phyloP scores from a whole-genome alignment of 2,113 vertebrate genomes.

The Aegotheles bennettii region DNA sequence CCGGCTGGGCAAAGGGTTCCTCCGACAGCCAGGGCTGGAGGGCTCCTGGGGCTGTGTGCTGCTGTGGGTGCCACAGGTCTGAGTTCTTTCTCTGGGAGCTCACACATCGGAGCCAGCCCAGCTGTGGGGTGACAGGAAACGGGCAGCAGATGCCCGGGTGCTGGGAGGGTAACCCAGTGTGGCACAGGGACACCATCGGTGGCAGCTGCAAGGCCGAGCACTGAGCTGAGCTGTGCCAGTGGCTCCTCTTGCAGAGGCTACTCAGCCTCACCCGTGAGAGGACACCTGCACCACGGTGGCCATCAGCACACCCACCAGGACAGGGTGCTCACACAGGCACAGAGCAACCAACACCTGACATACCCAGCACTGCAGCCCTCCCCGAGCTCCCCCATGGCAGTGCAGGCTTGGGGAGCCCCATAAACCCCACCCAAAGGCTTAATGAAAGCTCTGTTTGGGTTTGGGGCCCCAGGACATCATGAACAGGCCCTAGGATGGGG shows the following conservation, averaged over 20 bases:
- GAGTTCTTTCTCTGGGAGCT: not conserved
- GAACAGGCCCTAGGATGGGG: not conserved
- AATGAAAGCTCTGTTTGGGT: not conserved
- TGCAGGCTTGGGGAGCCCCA: not conserved
- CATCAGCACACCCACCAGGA: too few species aligned
- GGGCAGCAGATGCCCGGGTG: not conserved
- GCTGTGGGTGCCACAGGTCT: not conserved
- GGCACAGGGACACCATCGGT: too few species aligned
- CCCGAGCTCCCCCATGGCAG: not conserved
- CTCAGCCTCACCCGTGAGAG: not conserved
- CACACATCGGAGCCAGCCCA: rapidly evolving
- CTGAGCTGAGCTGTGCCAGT: not conserved
- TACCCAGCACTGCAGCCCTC: not conserved
- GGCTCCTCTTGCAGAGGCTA: not conserved
- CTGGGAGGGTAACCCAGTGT: rapidly evolving
- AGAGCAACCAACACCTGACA: not conserved
- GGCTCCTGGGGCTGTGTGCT: rapidly evolving
- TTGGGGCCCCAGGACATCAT: not conserved
- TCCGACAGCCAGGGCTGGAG: not conserved
- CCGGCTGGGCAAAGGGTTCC: not conserved
- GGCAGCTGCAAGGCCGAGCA: not conserved
- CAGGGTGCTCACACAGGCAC: not conserved
- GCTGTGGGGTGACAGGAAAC: not conserved
- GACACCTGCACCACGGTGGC: not conserved
- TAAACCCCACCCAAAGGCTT: not conserved